Percentiles rank a stretch among this genome's conserved stretches.
Conservation (phyloP, 1,140 invertebrate species). For the Drosophila elegans region DNA sequence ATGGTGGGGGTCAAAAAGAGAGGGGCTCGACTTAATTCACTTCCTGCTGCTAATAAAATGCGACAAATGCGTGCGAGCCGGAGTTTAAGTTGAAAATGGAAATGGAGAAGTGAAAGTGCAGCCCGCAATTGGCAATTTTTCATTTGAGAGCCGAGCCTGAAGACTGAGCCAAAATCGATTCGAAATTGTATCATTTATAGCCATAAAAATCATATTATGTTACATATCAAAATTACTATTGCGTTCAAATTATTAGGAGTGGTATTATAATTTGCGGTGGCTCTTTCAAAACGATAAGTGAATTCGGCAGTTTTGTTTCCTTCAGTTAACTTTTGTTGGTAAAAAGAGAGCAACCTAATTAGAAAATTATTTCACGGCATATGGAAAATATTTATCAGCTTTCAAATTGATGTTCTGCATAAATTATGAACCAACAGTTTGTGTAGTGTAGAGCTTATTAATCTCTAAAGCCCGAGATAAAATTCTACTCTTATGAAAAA, state of each 20-base stretch:
- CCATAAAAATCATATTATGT: slow-evolving; percentile 43
- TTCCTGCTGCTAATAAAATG: slow-evolving; percentile 69
- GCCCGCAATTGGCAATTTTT: slow-evolving; percentile 50
- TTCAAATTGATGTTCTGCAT: background rate
- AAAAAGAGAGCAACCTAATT: background rate
- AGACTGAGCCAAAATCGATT: slow-evolving; percentile 25
- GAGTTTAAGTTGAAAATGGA: slow-evolving; percentile 54
- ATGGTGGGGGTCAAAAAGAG: slow-evolving; percentile 10
- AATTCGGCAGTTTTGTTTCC: background rate
- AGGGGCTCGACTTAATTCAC: slow-evolving; percentile 31
- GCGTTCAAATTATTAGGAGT: slow-evolving; percentile 15
- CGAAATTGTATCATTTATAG: slow-evolving; percentile 46
- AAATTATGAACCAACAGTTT: no score
- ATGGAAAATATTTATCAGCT: background rate
- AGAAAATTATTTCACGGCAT: background rate
- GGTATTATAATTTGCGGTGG: slow-evolving; percentile 24
- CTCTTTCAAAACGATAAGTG: background rate
- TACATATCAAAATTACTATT: slow-evolving; percentile 34
- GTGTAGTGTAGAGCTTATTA: no score
- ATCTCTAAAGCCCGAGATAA: no score
- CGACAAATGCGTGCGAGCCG: slow-evolving; percentile 63
- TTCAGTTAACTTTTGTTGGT: background rate
- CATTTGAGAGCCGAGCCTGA: slow-evolving; percentile 10
- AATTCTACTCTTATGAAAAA: no score
- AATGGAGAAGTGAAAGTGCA: slow-evolving; percentile 72